phyloP scores from a whole-genome alignment of 2,113 vertebrate genomes.

The Dromaius novaehollandiae region DNA sequence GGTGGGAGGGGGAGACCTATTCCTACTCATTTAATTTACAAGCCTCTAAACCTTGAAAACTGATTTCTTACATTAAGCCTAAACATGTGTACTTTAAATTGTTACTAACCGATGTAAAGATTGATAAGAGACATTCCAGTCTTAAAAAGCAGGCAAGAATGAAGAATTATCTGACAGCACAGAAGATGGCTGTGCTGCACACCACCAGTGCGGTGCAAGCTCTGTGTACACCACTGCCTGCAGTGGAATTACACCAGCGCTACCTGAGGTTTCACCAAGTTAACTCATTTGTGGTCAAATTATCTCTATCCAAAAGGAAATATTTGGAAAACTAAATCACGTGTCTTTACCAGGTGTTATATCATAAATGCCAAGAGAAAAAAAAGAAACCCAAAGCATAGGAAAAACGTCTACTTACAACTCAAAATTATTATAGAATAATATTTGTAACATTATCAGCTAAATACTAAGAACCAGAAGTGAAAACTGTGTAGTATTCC shows the following conservation, averaged over 20 bases:
- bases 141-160: neutral
- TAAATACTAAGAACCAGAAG: neutral
- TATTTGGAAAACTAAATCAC: neutral
- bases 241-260: neutral
- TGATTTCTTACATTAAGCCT: conserved; percentile 43
- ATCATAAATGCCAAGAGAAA: neutral
- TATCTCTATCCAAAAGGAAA: neutral
- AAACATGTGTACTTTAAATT: conserved; percentile 56
- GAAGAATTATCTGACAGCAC: neutral
- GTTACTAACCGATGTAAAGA: conserved; percentile 41
- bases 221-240: neutral
- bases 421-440: neutral
- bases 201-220: neutral
- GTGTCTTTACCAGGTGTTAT: neutral
- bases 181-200: neutral
- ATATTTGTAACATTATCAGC: neutral
- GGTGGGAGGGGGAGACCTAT: neutral
- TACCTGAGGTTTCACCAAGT: neutral
- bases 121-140: conserved; percentile 9
- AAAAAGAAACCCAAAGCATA: neutral
- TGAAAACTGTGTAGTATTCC: neutral
- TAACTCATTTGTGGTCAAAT: neutral
- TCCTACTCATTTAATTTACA: conserved; percentile 63
- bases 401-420: neutral
- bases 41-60: conserved; percentile 48